Evolutionary conservation across 2,113 vertebrate species (phyloP), one percentile per base, ranked within the genome.

Genomic region (Etia nguti): DNA sequence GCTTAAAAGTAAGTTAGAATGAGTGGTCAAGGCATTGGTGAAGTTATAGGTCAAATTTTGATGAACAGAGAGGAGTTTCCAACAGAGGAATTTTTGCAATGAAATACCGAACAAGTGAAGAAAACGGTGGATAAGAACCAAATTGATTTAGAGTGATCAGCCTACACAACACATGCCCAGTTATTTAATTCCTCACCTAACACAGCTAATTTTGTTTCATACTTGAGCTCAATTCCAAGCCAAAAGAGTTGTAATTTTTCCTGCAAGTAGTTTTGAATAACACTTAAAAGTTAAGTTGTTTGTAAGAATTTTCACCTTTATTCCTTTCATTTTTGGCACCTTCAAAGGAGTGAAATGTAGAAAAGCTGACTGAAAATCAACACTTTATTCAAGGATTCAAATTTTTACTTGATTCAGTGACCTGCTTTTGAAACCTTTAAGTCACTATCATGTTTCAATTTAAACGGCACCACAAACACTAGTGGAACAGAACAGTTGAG

Each of bases 101-200:
- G 31, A 81, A 65, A 80, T 34, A 81, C 10, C 62, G 56, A 80
- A 86, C 60, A 88, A 88, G 38, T 86, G 70, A 62, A 55, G 62
- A 88, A 85, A 84, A 81, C 81, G 70, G 59, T 85, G 82, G 81
- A 43, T 56, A 31, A 80, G 83, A 36, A 85, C 12, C 88, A 85
- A 84, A 91, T 60, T 73, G 22, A 91, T 88, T 92, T 83, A 10
- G 50, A 86, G 55, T 43, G 24, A 92, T 85, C 73, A 46, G 79
- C 90, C 83, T 79, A 92, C 83, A 89, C 85, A 92, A 89, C 88
- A 90, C 83, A 91, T 90, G 92, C 84, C 88, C 80, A 68, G 54
- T 90, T 84, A 88, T 90, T 91, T 86, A 83, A 85, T 89, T 50
- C 29, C n/a, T 79, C 24, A 87, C 55, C 34, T 48, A 73, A 80